Base-by-base conservation (phyloP, 1,140 invertebrate genomes). In the Melipona quadrifasciata region DNA sequence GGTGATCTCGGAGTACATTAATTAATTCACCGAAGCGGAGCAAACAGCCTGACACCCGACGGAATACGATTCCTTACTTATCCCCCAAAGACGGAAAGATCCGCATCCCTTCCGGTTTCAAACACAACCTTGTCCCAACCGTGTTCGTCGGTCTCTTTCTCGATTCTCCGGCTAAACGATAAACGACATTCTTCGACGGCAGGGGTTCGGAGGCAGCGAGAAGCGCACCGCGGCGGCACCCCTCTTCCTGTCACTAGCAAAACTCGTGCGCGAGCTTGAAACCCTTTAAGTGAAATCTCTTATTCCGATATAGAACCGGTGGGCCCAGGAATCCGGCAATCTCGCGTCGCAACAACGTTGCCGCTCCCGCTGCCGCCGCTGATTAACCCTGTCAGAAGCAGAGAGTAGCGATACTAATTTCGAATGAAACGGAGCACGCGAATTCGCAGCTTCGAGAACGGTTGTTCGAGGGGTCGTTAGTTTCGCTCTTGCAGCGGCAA, bases 231-330 rank as follows among this genome's bases (percentile, higher is more conserved):
- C 39, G 24, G 70, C 82, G 58, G 21, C 81, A 85, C 82, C 53
- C 93, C 80, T 71, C 92, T 90, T 91, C 92, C 92, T 95, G 94
- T 95, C 94, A 94, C 94, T 94, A 94, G 90, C 94, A 95, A 95
- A 94, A 95, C 94, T 95, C 94, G 93, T 94, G 94, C 93, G 92
- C 88, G 39, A 12, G 65, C 67, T 57, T 19, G 93, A 94, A 95
- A 94, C 94, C 94, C 94, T 95, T 94, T 95, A 95, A 95, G 93
- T 94, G 92, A 94, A 95, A 94, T 94, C 94, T 95, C 94, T 95
- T 94, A 95, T 95, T 95, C 92, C 91, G 94, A 94, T 95, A 94
- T 93, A 93, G 21, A 61, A 31, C 31, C 31, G 27, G 34, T 31
- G 73, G 16, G 24, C 4, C 31, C 19, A 51, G n/a, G 39, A 80